phyloP scores from a whole-genome alignment of 2,113 vertebrate genomes.

The Trinectes maculatus region DNA sequence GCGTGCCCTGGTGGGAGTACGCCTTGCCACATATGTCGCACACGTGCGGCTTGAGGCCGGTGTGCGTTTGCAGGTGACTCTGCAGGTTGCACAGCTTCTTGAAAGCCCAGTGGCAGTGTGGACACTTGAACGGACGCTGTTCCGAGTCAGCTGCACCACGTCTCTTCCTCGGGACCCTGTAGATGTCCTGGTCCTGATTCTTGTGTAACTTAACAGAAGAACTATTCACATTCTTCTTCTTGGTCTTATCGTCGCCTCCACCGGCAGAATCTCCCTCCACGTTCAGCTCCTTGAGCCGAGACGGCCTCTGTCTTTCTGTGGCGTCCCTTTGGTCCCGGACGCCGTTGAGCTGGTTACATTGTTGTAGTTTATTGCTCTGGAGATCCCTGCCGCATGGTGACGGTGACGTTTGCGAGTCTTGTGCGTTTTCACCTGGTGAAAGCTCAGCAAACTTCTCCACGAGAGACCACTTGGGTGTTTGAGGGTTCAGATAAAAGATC shows the following conservation, averaged over 20 bases:
- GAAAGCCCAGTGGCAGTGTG: conserved; percentile 78
- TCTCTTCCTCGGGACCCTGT: conserved; percentile 75
- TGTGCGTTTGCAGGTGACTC: conserved; percentile 85
- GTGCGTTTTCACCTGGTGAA: conserved; percentile 22
- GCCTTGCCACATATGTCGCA: conserved; percentile 84
- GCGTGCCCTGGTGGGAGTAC: conserved; percentile 79
- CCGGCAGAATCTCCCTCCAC: conserved; percentile 17
- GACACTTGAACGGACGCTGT: conserved; percentile 77
- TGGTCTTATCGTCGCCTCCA: conserved; percentile 9
- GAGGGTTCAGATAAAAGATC: conserved; percentile 66
- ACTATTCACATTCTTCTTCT: neutral
- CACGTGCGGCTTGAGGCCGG: conserved; percentile 82
- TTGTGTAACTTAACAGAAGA: conserved; percentile 18
- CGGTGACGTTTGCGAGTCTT: neutral
- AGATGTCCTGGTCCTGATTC: conserved; percentile 22
- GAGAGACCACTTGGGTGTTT: conserved; percentile 58
- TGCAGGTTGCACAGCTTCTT: conserved; percentile 86
- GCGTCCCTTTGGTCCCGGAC: conserved; percentile 15
- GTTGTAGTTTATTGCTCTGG: neutral
- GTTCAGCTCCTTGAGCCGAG: conserved; percentile 36
- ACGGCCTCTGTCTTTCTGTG: conserved; percentile 5
- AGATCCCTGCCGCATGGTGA: neutral
- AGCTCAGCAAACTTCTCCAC: conserved; percentile 60
- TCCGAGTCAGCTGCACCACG: conserved; percentile 52
- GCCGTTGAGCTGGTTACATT: too few relatives aligned